Conservation (phyloP, 2,113 vertebrate species). For the Clinocottus analis region DNA sequence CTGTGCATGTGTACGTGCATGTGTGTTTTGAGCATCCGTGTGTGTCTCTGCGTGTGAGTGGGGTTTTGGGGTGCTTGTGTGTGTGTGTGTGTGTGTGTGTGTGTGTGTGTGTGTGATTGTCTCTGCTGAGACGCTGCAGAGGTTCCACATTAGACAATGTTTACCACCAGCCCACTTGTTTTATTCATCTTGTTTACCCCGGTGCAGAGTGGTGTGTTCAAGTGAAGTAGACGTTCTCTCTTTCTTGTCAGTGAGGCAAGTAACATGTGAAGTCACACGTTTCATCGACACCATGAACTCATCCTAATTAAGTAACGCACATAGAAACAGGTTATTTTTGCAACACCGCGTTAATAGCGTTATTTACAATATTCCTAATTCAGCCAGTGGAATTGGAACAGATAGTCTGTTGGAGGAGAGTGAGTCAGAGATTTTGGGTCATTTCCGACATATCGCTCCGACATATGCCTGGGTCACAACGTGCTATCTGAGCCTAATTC, state of each 20-base stretch:
- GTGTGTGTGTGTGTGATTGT: too few species aligned
- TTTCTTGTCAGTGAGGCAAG: conserved; percentile 30
- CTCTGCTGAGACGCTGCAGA: conserved; percentile 33
- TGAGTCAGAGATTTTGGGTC: conserved; percentile 57
- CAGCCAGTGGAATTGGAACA: conserved; percentile 5
- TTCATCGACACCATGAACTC: conserved; percentile 18
- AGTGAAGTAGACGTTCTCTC: conserved; percentile 40
- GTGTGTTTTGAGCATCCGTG: conserved; percentile 1
- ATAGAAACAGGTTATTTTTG: conserved; percentile 33
- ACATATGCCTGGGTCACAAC: conserved; percentile 56
- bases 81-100: conserved; percentile 20
- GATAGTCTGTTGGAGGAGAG: conserved; percentile 45
- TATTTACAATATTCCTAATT: conserved; percentile 31
- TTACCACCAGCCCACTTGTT: conserved; percentile 60
- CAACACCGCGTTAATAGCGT: conserved; percentile 21
- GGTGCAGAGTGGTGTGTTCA: conserved; percentile 30
- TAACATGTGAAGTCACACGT: conserved; percentile 45
- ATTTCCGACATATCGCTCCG: conserved; percentile 48
- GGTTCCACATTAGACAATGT: conserved; percentile 63
- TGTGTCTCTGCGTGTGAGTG: conserved; percentile 11
- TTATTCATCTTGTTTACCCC: conserved; percentile 70
- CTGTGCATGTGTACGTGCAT: neutral
- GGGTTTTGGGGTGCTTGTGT: conserved; percentile 15
- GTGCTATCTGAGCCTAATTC: conserved; percentile 68
- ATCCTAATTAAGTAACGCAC: conserved; percentile 34